Evolutionary conservation across 2,888 invertebrate genomes (phyloP), one percentile per base, ranked within the genome.

Genomic region (Eilema griseolum): DNA sequence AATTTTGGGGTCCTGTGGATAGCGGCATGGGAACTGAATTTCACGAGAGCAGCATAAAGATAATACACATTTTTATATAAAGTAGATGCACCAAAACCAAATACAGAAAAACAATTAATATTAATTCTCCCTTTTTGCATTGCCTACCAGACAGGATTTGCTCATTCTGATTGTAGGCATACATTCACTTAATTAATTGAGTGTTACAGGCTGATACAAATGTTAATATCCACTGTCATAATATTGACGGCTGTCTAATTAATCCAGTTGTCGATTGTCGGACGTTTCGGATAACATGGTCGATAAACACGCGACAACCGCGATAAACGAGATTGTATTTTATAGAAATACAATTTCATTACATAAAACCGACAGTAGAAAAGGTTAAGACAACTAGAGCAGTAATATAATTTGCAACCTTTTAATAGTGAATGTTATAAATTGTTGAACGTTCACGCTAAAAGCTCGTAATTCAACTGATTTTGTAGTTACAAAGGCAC

Each of bases 181-280:
- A n/a, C 46, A 46, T n/a, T 28, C 64, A 62, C 7, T 60, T 64
- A 60, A 69, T 69, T 64, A 69, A 65, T 60, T 67, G 61, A 67
- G 28, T 67, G 31, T 24, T 46, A 26, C 41, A 65, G 31, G 24
- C 28, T 23, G 63, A 56, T 68, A 57, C 62, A 57, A 62, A 41
- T 28, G 69, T 57, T 63, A 69, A 69, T 69, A 57, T 59, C 57
- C 63, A 57, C 63, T 59, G 68, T 63, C 69, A 69, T 59, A 69
- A 69, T 65, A 69, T 69, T 64, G 69, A 69, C 69, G 65, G 20
- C 37, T 63, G 57, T 69, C 64, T 65, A 69, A 64, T 69, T 69
- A 62, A 59, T 64, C 46, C 28, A 59, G 31, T 64, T 65, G 64
- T 59, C 28, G 33, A 64, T 24, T 64, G 61, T 26, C 16, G 24